Evolutionary conservation across 2,888 invertebrate genomes (phyloP), one percentile per base, ranked within the genome.

Genomic region (Ceramica pisi): DNA sequence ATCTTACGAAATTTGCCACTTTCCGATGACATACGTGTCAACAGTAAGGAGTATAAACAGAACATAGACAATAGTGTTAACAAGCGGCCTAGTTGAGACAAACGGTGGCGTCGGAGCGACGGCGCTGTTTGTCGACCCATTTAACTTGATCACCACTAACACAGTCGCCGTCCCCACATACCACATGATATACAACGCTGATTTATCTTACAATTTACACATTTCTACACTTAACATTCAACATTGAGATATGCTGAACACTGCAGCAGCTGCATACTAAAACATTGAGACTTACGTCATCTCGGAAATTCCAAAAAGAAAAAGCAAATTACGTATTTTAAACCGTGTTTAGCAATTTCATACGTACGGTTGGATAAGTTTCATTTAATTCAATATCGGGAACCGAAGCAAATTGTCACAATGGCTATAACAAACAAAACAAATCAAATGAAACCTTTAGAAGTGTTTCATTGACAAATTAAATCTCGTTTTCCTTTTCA

Each of bases 1-100:
- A n/a, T n/a, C n/a, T n/a, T n/a, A n/a, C n/a, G n/a, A n/a, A n/a
- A n/a, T n/a, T n/a, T n/a, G n/a, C n/a, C n/a, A n/a, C n/a, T n/a
- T n/a, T n/a, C n/a, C n/a, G n/a, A n/a, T n/a, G n/a, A n/a, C n/a
- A 51, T 82, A 75, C 79, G 78, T 75, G 71, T 78, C 68, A 71
- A 82, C 66, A 81, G 81, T 71, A 73, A 84, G 80, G 73, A 88
- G 81, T 91, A 90, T 89, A 92, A 92, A 93, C 90, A 90, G 87
- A 89, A 87, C 87, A 85, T 86, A 92, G 90, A 94, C 93, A 93
- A 93, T 92, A 87, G 92, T 89, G 92, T 90, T 94, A 95, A 94
- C 92, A 92, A 95, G 89, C 92, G 93, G 92, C 94, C 95, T 93
- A 94, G 94, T 94, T 95, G 92, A 90, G 91, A 90, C 90, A 90